Evolutionary conservation across 1,140 invertebrate genomes (phyloP), one percentile per base, ranked within the genome.

Genomic region (Drosophila prosaltans): DNA sequence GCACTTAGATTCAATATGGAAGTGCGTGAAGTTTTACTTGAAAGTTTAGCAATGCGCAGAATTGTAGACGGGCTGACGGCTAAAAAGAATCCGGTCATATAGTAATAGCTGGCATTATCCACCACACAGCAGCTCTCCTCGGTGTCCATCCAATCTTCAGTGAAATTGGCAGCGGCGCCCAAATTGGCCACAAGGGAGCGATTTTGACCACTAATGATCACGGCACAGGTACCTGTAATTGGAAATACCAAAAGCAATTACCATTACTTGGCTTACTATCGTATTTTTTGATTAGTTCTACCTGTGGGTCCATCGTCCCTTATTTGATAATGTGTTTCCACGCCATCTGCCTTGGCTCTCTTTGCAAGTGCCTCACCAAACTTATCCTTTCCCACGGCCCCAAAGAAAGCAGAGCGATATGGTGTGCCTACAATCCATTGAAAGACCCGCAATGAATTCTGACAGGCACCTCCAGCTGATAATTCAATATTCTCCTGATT

Each of bases 351-450:
- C 16, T 93, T 93, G 0, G 98, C 97, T 92, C 95, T 95, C 57
- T 97, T 94, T 82, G 95, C 94, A 55, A 99, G 93, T 69, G 97
- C 98, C 75, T 96, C 94, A 0, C 97, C 97, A 90, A 96, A 99
- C 64, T 97, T 95, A 90, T 99, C 99, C 71, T 95, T 94, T 0
- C 98, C 98, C n/a, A 99, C 97, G 85, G 97, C 98, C 0, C 99
- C 99, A 93, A 98, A 97, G 92, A 97, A 99, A 4, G 95, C 95
- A n/a, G 95, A 93, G 0, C 96, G 93, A 58, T 95, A 95, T 1
- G 97, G 96, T 76, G 95, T 95, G 41, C 95, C 94, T n/a, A 99
- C 86, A 65, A 99, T 94, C 98, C 98, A 99, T 93, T 99, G 98
- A 6, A 96, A 96, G 1, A 98, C 96, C 78, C 98, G 93, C 77